Evolutionary conservation across 2,888 invertebrate genomes (phyloP).

Genomic region (Deilephila elpenor): DNA sequence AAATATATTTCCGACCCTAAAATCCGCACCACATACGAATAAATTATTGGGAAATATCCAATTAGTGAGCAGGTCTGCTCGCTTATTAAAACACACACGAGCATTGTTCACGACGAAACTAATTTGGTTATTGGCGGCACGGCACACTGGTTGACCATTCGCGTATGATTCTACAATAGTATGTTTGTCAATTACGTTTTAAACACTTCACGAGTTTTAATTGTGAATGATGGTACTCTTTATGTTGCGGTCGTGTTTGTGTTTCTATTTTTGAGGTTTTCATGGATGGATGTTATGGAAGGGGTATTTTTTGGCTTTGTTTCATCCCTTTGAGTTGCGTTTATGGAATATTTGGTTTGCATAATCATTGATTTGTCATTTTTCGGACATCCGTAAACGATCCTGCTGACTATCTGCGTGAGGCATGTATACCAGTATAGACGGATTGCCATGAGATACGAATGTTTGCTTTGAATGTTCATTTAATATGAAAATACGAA

Average conservation of each 20-base stretch:
- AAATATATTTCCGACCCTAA: neutral
- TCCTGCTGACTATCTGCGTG: too few relatives aligned
- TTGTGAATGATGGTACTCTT: neutral
- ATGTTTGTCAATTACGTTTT: conserved; percentile 9
- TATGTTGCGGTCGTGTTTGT: neutral
- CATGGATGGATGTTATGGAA: neutral
- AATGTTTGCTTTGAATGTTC: too few relatives aligned
- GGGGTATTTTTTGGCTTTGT: neutral
- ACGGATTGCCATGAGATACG: too few relatives aligned
- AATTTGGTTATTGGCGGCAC: conserved; percentile 58
- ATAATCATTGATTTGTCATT: too few relatives aligned
- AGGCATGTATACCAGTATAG: too few relatives aligned
- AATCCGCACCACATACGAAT: neutral
- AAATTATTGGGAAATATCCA: conserved; percentile 7
- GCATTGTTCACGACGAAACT: conserved; percentile 48
- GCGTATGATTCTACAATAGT: conserved; percentile 11
- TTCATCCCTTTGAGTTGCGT: too few relatives aligned
- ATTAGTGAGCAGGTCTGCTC: neutral
- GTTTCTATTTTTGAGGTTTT: neutral
- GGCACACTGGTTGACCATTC: conserved; percentile 26
- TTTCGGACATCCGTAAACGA: too few relatives aligned
- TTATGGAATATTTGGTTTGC: too few relatives aligned
- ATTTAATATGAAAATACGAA: too few relatives aligned
- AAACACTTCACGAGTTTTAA: conserved; percentile 12
- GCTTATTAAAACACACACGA: conserved; percentile 37